Percentiles rank a stretch among this genome's conserved stretches.
Evolutionary conservation across 1,140 invertebrate species (phyloP).

Genomic region (Tetramorium alpestre): DNA sequence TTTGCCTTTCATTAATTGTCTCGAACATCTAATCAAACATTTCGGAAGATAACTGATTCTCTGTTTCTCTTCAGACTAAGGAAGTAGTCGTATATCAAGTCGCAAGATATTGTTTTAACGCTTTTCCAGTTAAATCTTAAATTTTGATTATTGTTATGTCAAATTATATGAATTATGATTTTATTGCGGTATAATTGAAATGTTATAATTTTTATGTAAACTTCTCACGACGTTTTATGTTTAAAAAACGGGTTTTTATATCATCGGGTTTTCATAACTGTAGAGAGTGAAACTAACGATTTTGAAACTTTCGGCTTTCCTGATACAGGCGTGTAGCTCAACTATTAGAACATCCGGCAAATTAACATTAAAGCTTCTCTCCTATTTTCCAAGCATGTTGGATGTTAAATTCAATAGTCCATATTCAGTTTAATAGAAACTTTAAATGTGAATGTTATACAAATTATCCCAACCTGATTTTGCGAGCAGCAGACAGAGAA

Average conservation of each 20-base stretch:
- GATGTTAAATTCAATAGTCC: slow-evolving; percentile 41
- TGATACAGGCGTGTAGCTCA: not conserved
- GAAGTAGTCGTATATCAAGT: not conserved
- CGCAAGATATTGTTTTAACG: not conserved
- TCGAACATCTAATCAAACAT: not conserved
- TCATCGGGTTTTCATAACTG: not conserved
- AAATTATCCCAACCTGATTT: slow-evolving; percentile 3
- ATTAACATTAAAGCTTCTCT: slow-evolving; percentile 35
- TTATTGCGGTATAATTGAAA: not conserved
- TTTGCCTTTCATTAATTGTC: not conserved
- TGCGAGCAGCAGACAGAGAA: not conserved
- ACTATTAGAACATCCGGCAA: not conserved
- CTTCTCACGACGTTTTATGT: not conserved
- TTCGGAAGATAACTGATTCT: not conserved
- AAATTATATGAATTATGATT: not conserved
- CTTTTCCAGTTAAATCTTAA: not conserved
- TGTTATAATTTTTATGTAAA: not conserved
- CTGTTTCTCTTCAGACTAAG: not conserved
- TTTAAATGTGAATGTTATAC: slow-evolving; percentile 34
- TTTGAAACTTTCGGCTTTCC: not conserved
- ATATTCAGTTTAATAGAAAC: slow-evolving; percentile 34
- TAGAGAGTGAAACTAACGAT: not conserved
- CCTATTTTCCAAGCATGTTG: slow-evolving; percentile 14
- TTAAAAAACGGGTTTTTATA: not conserved
- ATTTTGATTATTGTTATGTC: not conserved